These are phyloP conservation scores for Caenorhabditis panamensis DNA, from an alignment of 2,888 invertebrate species.

Conservation along the genomic window DNA sequence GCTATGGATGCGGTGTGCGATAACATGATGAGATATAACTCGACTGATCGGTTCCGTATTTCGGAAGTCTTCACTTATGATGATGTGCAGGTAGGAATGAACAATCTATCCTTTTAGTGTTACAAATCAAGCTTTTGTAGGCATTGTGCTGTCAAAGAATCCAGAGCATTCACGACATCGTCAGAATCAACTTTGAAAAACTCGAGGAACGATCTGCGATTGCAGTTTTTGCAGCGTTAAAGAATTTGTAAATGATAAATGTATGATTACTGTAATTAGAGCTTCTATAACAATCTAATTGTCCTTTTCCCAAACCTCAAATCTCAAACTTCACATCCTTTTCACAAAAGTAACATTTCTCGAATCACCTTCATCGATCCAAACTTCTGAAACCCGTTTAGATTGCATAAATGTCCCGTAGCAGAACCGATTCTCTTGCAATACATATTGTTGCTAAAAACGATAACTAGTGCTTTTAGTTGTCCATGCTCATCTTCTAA, in stretches of 20 bases:
- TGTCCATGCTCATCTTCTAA: too few relatives aligned
- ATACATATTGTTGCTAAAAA: too few relatives aligned
- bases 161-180: neutral
- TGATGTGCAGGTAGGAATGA: conserved; percentile 9
- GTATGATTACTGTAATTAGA: too few relatives aligned
- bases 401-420: too few relatives aligned
- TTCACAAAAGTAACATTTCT: too few relatives aligned
- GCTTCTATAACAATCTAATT: too few relatives aligned
- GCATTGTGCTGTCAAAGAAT: neutral
- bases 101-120: neutral
- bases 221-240: neutral
- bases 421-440: too few relatives aligned
- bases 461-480: too few relatives aligned
- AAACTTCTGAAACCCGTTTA: too few relatives aligned
- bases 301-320: too few relatives aligned
- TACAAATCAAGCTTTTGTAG: neutral
- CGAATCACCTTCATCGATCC: too few relatives aligned
- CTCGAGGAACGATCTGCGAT: neutral
- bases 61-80: neutral
- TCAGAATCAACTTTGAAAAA: neutral
- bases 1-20: neutral
- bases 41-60: neutral
- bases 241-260: neutral
- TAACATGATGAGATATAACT: neutral
- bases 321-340: too few relatives aligned